phyloP scores from a whole-genome alignment of 2,797 vertebrate species.

The Podarcis siculus region DNA sequence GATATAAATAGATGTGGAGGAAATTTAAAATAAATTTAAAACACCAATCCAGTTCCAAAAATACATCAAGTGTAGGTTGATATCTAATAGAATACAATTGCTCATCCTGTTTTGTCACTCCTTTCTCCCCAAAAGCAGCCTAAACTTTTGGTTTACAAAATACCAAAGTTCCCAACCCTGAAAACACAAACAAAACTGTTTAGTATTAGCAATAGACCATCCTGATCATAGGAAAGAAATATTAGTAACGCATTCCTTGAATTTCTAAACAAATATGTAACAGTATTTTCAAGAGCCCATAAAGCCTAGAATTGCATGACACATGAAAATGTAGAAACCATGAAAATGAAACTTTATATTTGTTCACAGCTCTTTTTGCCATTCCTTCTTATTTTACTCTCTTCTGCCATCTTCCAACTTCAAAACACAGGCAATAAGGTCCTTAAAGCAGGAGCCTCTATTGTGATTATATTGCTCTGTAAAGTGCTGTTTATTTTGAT shows the following conservation, averaged over 20 bases:
- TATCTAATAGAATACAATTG: neutral
- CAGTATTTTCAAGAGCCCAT: neutral
- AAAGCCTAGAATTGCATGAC: neutral
- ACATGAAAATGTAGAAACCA: neutral
- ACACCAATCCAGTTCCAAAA: constrained; percentile 5
- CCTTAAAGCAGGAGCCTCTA: no score
- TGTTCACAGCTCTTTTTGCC: no score
- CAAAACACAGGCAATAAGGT: no score
- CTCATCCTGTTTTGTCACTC: neutral
- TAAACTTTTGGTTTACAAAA: neutral
- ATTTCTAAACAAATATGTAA: neutral
- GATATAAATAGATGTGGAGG: neutral
- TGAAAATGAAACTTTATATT: neutral
- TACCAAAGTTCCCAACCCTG: neutral
- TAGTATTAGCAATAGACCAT: neutral
- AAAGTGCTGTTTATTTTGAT: no score
- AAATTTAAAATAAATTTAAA: neutral
- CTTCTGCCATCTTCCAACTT: no score
- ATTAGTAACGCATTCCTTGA: neutral
- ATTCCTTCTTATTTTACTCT: no score
- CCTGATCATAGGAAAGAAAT: neutral
- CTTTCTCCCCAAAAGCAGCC: neutral
- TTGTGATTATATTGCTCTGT: no score
- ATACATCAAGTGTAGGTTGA: neutral
- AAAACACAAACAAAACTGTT: neutral